A percentile compares a stretch with the other conserved stretches of the same genome.
phyloP scores from a whole-genome alignment of 2,113 vertebrate species.

The Eclectus roratus region DNA sequence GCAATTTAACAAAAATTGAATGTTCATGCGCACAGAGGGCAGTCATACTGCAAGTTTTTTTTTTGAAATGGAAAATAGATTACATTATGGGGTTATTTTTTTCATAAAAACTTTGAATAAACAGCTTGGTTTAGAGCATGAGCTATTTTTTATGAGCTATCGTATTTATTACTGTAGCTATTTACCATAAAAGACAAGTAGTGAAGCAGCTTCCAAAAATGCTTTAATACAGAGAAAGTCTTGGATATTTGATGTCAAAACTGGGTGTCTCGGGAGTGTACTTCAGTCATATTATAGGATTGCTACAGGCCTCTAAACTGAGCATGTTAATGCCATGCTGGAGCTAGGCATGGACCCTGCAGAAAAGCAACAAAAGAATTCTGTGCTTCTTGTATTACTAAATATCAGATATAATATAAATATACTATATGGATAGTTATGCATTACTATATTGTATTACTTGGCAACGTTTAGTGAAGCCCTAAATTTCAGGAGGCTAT shows the following conservation, averaged over 20 bases:
- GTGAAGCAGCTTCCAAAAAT: not conserved
- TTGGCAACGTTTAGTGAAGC: not conserved
- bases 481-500: not conserved
- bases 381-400: not conserved
- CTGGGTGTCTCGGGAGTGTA: fast-evolving
- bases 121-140: not conserved
- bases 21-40: not conserved
- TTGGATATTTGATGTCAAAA: not conserved
- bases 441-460: not conserved
- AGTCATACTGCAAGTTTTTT: not conserved
- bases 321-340: not conserved
- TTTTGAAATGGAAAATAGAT: not conserved
- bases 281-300: not conserved
- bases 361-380: not conserved
- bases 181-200: not conserved
- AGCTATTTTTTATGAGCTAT: not conserved
- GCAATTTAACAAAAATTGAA: not conserved
- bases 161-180: not conserved
- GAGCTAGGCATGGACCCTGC: not conserved
- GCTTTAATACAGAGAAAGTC: not conserved
- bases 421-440: not conserved
- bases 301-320: not conserved
- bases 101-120: not conserved
- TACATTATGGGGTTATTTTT: not conserved
- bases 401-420: not conserved